Conservation (phyloP, 2,797 vertebrate genomes). For the Neomorphus geoffroyi region DNA sequence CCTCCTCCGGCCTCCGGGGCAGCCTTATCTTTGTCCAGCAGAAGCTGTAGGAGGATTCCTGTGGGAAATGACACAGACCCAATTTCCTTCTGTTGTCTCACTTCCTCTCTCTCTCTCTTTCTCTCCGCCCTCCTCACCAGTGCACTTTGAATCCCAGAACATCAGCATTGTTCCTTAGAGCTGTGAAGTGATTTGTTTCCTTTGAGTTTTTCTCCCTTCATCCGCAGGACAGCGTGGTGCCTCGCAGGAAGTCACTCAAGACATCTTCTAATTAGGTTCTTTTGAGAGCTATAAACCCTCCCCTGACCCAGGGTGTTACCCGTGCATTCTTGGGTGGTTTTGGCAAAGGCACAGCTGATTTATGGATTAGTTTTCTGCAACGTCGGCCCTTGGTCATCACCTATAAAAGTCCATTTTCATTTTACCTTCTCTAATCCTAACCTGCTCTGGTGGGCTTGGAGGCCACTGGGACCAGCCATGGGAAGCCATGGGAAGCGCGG, state of each 20-base stretch:
- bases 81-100: slow-evolving; percentile 84
- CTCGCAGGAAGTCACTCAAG: slow-evolving; percentile 38
- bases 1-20: slow-evolving; percentile 75
- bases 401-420: background rate
- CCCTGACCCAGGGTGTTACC: background rate
- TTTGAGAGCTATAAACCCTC: background rate
- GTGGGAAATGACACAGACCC: slow-evolving; percentile 80
- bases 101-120: slow-evolving; percentile 79
- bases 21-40: slow-evolving; percentile 88
- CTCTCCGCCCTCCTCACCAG: slow-evolving; percentile 23
- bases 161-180: slow-evolving; percentile 80
- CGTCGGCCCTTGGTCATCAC: background rate
- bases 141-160: slow-evolving; percentile 61
- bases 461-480: too few species aligned
- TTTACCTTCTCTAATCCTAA: background rate
- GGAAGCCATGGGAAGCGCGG: background rate
- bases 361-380: background rate
- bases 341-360: background rate
- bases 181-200: slow-evolving; percentile 62
- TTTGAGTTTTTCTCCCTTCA: slow-evolving; percentile 21
- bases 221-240: background rate
- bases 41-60: slow-evolving; percentile 81
- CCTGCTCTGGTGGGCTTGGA: background rate
- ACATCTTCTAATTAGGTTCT: background rate
- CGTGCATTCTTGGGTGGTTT: background rate